Evolutionary conservation across 1,140 invertebrate species (phyloP).

Genomic region (Philaenus spumarius): DNA sequence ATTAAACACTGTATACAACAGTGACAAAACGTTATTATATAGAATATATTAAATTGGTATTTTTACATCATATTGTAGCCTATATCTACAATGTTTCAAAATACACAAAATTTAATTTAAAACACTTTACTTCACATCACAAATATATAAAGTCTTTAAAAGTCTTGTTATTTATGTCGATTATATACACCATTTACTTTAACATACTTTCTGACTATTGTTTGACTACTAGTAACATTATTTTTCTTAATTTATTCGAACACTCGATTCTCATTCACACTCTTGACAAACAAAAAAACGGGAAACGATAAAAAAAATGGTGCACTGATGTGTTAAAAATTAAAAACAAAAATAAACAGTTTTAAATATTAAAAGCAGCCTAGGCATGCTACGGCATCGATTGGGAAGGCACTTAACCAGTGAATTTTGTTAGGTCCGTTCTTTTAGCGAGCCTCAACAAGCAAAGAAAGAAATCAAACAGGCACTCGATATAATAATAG

Average conservation of each 20-base stretch:
- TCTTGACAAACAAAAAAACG: no score
- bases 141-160: conserved; percentile 20
- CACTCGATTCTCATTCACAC: no score
- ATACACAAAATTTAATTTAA: conserved; percentile 15
- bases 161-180: conserved; percentile 5
- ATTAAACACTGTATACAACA: conserved; percentile 15
- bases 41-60: conserved; percentile 1
- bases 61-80: no score
- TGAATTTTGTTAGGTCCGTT: conserved; percentile 22
- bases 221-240: no score
- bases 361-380: conserved; percentile 16
- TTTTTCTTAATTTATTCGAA: no score
- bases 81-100: conserved; percentile 3
- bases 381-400: conserved; percentile 20
- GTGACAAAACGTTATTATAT: conserved; percentile 11
- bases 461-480: conserved; percentile 18
- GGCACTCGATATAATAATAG: no score
- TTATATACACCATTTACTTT: conserved; percentile 16
- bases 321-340: conserved; percentile 9
- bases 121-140: conserved; percentile 29
- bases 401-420: conserved; percentile 21
- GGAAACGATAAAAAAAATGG: background rate
- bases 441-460: conserved; percentile 17
- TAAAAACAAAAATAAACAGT: background rate
- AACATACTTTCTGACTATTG: background rate